Conservation (phyloP, 2,797 vertebrate species). For the Spea hammondii region DNA sequence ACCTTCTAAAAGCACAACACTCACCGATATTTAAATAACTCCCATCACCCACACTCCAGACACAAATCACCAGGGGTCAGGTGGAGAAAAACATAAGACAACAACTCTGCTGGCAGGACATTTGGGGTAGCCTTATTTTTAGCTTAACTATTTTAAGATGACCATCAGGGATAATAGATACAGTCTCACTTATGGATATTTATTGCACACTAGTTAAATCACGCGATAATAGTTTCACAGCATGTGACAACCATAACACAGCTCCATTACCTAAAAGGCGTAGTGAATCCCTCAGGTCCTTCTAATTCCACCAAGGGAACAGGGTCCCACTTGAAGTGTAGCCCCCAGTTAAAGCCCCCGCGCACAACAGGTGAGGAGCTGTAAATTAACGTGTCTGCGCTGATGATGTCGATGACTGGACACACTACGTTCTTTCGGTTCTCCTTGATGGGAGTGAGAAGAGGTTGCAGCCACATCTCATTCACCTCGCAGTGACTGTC, state of each 20-base stretch:
- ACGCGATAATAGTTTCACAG: no score
- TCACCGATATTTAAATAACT: no score
- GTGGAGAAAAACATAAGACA: no score
- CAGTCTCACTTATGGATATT: no score
- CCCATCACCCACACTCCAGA: no score
- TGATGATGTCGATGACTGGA: conserved; percentile 96
- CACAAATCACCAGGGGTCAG: no score
- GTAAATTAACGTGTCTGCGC: conserved; percentile 88
- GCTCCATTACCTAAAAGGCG: conserved; percentile 78
- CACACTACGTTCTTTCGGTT: conserved; percentile 83
- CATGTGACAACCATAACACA: not conserved
- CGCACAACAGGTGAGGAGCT: conserved; percentile 90
- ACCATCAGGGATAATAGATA: no score
- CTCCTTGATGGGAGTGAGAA: conserved; percentile 75
- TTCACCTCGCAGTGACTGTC: conserved; percentile 98
- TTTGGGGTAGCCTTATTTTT: no score
- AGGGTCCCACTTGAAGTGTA: conserved; percentile 97
- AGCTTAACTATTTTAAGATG: no score
- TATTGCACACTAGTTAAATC: no score
- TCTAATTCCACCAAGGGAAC: conserved; percentile 81
- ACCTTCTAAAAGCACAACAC: no score
- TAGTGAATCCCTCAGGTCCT: conserved; percentile 73
- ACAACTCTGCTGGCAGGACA: no score
- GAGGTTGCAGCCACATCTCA: conserved; percentile 83
- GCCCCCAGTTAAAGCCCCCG: conserved; percentile 96